These are phyloP conservation scores for Metallyticus violacea DNA, from an alignment of 2,888 invertebrate species.

Conservation along the genomic window DNA sequence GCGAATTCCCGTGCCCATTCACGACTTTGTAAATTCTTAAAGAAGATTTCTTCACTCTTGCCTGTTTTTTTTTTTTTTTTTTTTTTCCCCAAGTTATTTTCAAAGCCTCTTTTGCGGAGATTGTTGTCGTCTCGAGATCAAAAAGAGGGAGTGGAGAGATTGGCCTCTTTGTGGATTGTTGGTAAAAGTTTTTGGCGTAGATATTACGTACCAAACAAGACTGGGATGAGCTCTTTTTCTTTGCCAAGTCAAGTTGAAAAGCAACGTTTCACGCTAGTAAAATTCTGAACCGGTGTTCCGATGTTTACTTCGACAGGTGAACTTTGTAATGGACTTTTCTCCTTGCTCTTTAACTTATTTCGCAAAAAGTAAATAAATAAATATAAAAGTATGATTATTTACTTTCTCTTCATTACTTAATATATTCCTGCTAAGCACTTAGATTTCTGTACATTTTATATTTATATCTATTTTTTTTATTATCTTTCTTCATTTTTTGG, in stretches of 20 bases:
- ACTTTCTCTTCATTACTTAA: too few species aligned
- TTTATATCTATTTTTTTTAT: too few species aligned
- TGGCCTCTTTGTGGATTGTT: neutral
- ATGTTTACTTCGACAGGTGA: too few species aligned
- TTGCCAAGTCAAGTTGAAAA: neutral
- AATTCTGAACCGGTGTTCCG: neutral
- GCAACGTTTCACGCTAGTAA: neutral
- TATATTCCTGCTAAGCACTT: too few species aligned
- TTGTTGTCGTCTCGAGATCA: neutral
- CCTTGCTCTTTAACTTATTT: too few species aligned
- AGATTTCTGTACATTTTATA: too few species aligned
- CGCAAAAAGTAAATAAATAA: too few species aligned
- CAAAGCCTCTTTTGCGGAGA: neutral
- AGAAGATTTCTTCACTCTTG: neutral
- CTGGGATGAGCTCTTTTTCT: neutral
- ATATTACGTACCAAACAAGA: neutral
- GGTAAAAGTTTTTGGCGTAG: neutral
- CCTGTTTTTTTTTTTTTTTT: neutral
- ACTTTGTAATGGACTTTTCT: too few species aligned
- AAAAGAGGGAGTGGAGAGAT: neutral
- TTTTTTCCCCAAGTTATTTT: neutral
- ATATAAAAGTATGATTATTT: too few species aligned
- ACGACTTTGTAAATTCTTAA: neutral
- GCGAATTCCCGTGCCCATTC: neutral
- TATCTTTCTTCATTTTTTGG: too few species aligned